A percentile compares a stretch with the other conserved stretches of the same genome.
These are phyloP conservation scores for Dicaeum eximium DNA, from an alignment of 2,113 vertebrate species.

Conservation along the genomic window DNA sequence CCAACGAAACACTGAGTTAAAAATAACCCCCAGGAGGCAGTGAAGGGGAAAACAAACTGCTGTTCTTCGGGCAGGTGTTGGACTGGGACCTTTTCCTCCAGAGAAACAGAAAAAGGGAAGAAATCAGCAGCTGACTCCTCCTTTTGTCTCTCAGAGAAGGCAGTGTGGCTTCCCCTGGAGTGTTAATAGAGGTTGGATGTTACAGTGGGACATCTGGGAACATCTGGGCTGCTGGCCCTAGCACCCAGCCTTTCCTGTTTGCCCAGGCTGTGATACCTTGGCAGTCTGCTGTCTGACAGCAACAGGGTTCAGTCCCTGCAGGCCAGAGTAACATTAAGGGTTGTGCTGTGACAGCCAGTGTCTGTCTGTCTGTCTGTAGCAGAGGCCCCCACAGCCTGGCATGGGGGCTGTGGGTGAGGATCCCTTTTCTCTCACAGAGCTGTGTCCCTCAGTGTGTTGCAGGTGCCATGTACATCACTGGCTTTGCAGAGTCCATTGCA, in stretches of 20 bases:
- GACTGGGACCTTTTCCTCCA: background rate
- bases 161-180: background rate
- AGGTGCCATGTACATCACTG: conserved; percentile 96
- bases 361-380: background rate
- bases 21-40: background rate
- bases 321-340: background rate
- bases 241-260: background rate
- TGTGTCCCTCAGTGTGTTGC: conserved; percentile 85
- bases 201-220: background rate
- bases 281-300: background rate
- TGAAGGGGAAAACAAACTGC: background rate
- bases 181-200: background rate
- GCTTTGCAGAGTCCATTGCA: conserved; percentile 92
- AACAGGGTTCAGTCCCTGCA: background rate
- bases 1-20: background rate
- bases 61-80: background rate
- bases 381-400: fast-evolving
- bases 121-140: background rate
- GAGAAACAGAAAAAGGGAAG: background rate
- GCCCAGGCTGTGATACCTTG: background rate
- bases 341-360: background rate
- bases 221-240: background rate
- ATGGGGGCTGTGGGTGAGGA: background rate
- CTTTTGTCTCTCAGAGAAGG: background rate
- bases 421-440: background rate